These are phyloP conservation scores for Arctia plantaginis DNA, from an alignment of 2,888 invertebrate genomes.

Conservation along the genomic window DNA sequence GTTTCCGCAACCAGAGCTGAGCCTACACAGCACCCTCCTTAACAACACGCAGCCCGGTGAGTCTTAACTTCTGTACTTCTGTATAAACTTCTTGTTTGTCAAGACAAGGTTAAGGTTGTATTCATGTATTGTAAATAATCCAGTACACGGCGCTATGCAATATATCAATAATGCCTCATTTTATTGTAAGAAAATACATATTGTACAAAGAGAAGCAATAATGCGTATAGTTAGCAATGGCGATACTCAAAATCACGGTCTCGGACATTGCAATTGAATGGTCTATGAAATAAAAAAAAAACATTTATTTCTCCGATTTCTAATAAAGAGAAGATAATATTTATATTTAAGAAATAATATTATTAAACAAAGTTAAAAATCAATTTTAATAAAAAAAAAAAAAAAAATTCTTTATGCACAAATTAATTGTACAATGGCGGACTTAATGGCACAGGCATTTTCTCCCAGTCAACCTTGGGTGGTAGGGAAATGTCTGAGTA, in stretches of 20 bases:
- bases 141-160: neutral
- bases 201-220: neutral
- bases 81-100: too few relatives aligned
- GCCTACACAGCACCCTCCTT: conserved; percentile 68
- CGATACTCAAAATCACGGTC: neutral
- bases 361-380: too few relatives aligned
- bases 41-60: conserved; percentile 69
- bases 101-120: neutral
- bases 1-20: conserved; percentile 75
- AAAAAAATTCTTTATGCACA: too few relatives aligned
- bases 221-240: neutral
- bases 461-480: too few relatives aligned
- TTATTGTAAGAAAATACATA: neutral
- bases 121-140: neutral
- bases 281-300: too few relatives aligned
- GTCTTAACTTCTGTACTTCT: conserved; percentile 9
- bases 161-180: neutral
- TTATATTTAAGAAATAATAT: too few relatives aligned
- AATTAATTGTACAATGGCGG: too few relatives aligned
- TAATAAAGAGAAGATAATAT: too few relatives aligned
- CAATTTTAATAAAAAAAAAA: too few relatives aligned
- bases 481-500: too few relatives aligned
- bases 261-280: neutral
- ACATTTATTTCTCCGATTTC: neutral
- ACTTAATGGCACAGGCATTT: too few relatives aligned